Base-by-base conservation (phyloP, 2,888 invertebrate genomes). In the Alloscopus bannaensis region DNA sequence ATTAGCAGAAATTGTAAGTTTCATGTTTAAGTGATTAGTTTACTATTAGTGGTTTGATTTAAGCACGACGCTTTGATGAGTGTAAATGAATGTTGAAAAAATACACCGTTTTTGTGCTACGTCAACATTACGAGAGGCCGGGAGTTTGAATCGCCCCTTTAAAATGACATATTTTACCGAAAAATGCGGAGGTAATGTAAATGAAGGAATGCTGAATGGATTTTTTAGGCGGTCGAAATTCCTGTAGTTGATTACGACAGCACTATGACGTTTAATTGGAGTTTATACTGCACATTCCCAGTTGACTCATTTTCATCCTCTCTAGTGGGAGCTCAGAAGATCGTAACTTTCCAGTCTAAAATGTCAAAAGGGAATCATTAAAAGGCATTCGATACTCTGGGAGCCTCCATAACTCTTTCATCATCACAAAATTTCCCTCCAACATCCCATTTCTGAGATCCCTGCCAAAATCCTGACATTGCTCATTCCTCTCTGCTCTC, bases 351-450 rank as follows among this genome's bases (percentile, higher is more conserved):
- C 40, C 11, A 60, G 40, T 42, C 40, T 40, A 60, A 60, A 60
- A 60, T 60, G 60, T 60, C 60, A 60, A 42, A 40, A 36, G 60
- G 59, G 60, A 60, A 60, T 60, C 60, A 60, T 60, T 60, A 40
- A 60, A 60, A 60, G 60, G 60, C 60, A 60, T 60, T 60, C 42
- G 60, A 60, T 60, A 60, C 60, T 60, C 60, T n/a, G n/a, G n/a
- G 42, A 60, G 60, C 42, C 60, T 40, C 60, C 70, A 59, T 70
- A 59, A 29, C 60, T 70, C 59, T 59, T 31, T 70, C 59, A 70
- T 29, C 59, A 40, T 42, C 42, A 70, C 45, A 45, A 24, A 59
- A 52, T 45, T 70, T 59, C 59, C 57, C 59, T 69, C 59, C 69
- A 31, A 45, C 59, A 45, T 59, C 42, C 57, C 42, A 69, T 45